Percentiles rank a stretch among this genome's conserved stretches.
phyloP scores from a whole-genome alignment of 2,888 invertebrate species.

The Philereme vetulata region DNA sequence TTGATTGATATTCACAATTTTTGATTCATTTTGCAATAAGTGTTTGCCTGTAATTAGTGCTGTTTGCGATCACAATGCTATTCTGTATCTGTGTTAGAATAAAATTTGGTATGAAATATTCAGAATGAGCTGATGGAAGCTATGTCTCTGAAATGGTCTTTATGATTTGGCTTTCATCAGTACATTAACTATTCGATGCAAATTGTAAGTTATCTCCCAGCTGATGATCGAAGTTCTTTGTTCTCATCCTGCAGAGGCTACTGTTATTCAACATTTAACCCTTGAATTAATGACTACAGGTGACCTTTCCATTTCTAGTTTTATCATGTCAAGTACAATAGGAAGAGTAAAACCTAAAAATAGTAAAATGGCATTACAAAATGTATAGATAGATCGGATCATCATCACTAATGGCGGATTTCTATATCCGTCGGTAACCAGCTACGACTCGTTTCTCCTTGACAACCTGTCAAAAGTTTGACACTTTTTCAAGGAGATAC shows the following conservation, averaged over 20 bases:
- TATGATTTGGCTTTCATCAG: too few relatives aligned
- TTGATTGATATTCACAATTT: neutral
- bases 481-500: too few relatives aligned
- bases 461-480: too few relatives aligned
- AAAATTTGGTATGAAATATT: too few relatives aligned
- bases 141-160: too few relatives aligned
- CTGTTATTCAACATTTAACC: neutral
- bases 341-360: neutral
- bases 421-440: too few relatives aligned
- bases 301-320: neutral
- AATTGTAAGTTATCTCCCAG: neutral
- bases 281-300: neutral
- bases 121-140: too few relatives aligned
- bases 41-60: neutral
- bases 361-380: neutral
- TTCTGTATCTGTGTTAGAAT: neutral
- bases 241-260: conserved; percentile 4
- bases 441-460: too few relatives aligned
- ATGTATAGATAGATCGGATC: neutral
- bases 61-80: neutral
- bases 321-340: neutral
- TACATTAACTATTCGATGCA: too few relatives aligned
- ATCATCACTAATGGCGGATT: neutral
- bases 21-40: neutral
- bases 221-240: neutral